A percentile compares a stretch with the other conserved stretches of the same genome.
Conservation (phyloP, 64 coral and sea anemone species). For the Orbicella faveolata region DNA sequence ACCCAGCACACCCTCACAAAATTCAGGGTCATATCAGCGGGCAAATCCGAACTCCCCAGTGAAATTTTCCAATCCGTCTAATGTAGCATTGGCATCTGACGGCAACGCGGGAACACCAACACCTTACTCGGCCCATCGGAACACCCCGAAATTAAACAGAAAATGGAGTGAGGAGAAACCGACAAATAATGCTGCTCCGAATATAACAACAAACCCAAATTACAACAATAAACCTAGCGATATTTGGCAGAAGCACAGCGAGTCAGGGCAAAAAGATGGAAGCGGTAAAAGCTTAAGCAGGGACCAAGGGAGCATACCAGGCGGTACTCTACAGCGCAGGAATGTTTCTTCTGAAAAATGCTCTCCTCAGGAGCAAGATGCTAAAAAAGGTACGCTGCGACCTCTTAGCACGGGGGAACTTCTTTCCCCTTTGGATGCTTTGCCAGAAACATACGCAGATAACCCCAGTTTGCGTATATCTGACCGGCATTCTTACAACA, state of each 20-base stretch:
- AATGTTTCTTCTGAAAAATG: slow-evolving; percentile 21
- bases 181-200: background rate
- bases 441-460: slow-evolving; percentile 35
- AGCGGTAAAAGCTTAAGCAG: background rate
- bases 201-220: slow-evolving; percentile 23
- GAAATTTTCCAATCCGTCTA: background rate
- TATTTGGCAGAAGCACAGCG: slow-evolving; percentile 6
- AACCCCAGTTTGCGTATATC: slow-evolving; percentile 20
- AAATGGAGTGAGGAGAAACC: background rate
- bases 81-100: background rate
- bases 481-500: slow-evolving; percentile 22
- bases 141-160: background rate
- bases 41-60: background rate
- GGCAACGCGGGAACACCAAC: background rate
- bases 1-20: background rate
- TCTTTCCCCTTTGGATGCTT: slow-evolving; percentile 43
- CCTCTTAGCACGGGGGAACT: slow-evolving; percentile 29
- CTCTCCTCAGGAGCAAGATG: background rate
- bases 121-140: background rate
- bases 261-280: background rate
- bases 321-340: background rate
- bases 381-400: slow-evolving; percentile 40
- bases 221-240: slow-evolving; percentile 3
- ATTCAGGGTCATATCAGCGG: background rate
- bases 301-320: background rate